These are phyloP conservation scores for Abrostola tripartita DNA, from an alignment of 2,888 invertebrate species.

Conservation along the genomic window DNA sequence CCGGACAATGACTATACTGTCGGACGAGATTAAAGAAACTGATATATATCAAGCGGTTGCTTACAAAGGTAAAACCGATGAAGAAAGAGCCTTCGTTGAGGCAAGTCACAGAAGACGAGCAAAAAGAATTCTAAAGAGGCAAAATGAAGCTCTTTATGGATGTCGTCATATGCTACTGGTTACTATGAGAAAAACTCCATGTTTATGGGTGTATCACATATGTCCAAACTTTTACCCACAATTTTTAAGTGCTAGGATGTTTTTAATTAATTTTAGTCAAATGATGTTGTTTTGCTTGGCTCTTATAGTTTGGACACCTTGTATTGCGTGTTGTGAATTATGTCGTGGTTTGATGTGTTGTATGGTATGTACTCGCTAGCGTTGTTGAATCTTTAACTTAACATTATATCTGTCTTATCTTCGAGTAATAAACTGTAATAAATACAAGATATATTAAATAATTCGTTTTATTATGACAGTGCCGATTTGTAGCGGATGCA, in stretches of 20 bases:
- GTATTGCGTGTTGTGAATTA: constrained; percentile 67
- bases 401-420: not conserved
- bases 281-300: constrained; percentile 65
- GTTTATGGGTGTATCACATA: constrained; percentile 72
- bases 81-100: constrained; percentile 53
- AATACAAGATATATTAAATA: too few relatives aligned
- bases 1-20: constrained; percentile 55
- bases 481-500: too few relatives aligned
- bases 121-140: constrained; percentile 59
- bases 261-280: constrained; percentile 58
- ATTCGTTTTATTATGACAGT: too few relatives aligned
- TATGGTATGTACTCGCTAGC: constrained; percentile 60
- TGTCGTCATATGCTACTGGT: constrained; percentile 65
- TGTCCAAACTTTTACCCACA: constrained; percentile 73
- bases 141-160: constrained; percentile 56
- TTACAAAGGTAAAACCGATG: constrained; percentile 60
- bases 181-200: constrained; percentile 70
- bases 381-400: not conserved
- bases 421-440: too few relatives aligned
- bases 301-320: constrained; percentile 70
- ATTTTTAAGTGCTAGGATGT: constrained; percentile 62
- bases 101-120: constrained; percentile 46
- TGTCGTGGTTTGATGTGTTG: constrained; percentile 66
- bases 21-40: constrained; percentile 63
- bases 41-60: constrained; percentile 56